A percentile compares a stretch with the other conserved stretches of the same genome.
phyloP scores from a whole-genome alignment of 2,797 vertebrate genomes.

The Sebastiscus tertius region DNA sequence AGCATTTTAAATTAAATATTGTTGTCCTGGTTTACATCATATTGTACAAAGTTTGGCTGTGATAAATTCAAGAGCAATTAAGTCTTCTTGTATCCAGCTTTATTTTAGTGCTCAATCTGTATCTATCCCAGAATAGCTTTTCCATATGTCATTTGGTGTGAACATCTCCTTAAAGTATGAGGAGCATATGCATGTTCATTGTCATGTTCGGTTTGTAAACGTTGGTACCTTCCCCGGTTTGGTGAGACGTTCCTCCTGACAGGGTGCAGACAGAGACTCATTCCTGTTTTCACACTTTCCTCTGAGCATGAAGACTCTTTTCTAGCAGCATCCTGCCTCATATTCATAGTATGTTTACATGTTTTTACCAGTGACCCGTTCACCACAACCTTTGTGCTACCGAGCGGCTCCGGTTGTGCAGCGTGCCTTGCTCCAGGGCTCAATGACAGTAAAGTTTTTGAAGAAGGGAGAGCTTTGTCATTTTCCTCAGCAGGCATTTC shows the following conservation, averaged over 20 bases:
- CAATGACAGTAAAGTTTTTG: conserved; percentile 16
- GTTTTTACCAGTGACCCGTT: conserved; percentile 41
- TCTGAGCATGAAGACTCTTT: background rate
- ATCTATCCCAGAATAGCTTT: background rate
- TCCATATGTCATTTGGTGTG: background rate
- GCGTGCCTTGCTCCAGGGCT: conserved; percentile 33
- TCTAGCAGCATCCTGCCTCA: background rate
- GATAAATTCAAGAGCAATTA: no score
- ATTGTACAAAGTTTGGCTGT: background rate
- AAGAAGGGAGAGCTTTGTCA: conserved; percentile 33
- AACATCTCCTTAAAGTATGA: background rate
- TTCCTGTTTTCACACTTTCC: conserved; percentile 18
- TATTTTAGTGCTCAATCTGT: background rate
- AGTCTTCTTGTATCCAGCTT: background rate
- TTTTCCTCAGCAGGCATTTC: conserved; percentile 45
- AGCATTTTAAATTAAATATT: background rate
- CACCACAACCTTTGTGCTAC: conserved; percentile 5
- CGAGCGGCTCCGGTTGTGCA: background rate
- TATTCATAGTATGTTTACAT: background rate
- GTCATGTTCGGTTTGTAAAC: background rate
- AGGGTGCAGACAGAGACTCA: conserved; percentile 37
- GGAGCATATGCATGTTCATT: background rate
- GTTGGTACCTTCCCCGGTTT: background rate
- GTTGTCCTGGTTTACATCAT: accelerated
- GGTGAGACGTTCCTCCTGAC: background rate